Base-by-base conservation (phyloP, 2,113 vertebrate genomes). In the Plestiodon gilberti region DNA sequence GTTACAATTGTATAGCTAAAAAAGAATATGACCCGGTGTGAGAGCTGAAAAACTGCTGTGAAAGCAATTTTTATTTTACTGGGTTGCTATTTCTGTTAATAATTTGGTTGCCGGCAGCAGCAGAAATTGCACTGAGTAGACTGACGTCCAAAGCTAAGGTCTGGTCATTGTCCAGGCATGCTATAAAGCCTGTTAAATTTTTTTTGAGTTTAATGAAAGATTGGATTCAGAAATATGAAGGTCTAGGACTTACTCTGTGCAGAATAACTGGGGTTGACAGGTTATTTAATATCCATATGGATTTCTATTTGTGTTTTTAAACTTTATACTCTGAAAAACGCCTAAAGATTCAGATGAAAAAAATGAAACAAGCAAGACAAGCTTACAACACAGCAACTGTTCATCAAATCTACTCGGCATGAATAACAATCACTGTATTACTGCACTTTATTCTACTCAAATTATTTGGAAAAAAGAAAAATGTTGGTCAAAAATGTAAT, bases 91-190 rank as follows among this genome's bases (percentile, higher is more conserved):
- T 88, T 84, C 74, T 93, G 83, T 73, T 87, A 89, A 91, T 79
- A 80, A 84, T 93, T 94, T 84, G 89, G 88, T 89, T 89, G 64
- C 87, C 84, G 86, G 83, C 65, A 93, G 81, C 83, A 89, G 55
- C 40, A 40, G 57, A 75, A 82, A 82, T 43, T 55, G 73, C 78
- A 89, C 83, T 0, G 0, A 79, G 86, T 87, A 88, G 86, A 88
- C 80, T 86, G 88, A 80, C 85, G 90, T 79, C 11, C 74, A 90
- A 84, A 87, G 57, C 75, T 67, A 59, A 67, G 87, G 91, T 59
- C 79, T 92, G 89, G 86, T 94, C 83, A 85, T 77, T 59, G 92
- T 92, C 87, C 92, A 95, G 87, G 86, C 65, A 85, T 3, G 28
- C 75, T 87, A 81, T 87, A 91, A 70, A 91, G 80, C 35, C 52